Conservation (phyloP, 2,113 vertebrate species). For the Corvus hawaiiensis region DNA sequence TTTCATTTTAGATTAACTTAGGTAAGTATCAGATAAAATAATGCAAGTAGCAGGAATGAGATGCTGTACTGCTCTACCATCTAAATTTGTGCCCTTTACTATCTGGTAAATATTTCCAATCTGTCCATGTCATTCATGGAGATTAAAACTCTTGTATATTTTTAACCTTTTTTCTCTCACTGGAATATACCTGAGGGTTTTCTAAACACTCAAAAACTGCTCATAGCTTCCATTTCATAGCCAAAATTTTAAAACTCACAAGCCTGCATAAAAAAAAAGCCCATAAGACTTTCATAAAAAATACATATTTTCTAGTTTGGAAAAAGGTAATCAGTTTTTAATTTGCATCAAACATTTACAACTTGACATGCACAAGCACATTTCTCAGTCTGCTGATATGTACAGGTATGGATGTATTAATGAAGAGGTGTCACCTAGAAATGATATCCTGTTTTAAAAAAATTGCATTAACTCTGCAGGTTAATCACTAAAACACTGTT, state of each 20-base stretch:
- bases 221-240: background rate
- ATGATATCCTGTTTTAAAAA: background rate
- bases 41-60: background rate
- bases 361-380: background rate
- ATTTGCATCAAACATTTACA: background rate
- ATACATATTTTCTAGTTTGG: background rate
- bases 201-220: background rate
- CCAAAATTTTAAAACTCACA: background rate
- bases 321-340: background rate
- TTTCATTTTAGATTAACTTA: background rate
- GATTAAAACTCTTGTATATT: background rate
- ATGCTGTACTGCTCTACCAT: background rate
- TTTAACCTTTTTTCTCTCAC: background rate
- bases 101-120: background rate
- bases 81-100: background rate
- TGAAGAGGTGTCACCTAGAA: background rate
- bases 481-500: background rate
- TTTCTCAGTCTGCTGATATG: background rate
- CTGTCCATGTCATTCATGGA: background rate
- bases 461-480: background rate
- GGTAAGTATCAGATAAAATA: background rate
- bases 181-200: background rate
- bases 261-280: background rate
- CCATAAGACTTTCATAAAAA: background rate
- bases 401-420: background rate